Conservation (phyloP, 2,888 invertebrate species). For the Conomelus anceps region DNA sequence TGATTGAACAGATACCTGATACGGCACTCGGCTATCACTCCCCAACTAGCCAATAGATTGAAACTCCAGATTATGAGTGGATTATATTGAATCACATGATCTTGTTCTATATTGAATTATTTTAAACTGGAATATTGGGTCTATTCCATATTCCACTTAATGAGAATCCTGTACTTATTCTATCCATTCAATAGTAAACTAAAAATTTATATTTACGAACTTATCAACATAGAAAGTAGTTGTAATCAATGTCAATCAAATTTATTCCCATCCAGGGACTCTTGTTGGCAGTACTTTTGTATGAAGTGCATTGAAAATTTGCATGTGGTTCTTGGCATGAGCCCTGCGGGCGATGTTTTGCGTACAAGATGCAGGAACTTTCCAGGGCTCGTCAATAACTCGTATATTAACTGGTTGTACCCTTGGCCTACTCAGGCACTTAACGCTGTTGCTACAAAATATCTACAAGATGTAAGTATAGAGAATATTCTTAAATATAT, state of each 20-base stretch:
- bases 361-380: constrained; percentile 82
- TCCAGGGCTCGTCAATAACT: constrained; percentile 86
- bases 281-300: constrained; percentile 79
- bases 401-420: constrained; percentile 90
- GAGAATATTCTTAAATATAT: constrained; percentile 11
- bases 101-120: too few relatives aligned
- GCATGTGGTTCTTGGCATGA: constrained; percentile 87
- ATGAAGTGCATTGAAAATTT: constrained; percentile 72
- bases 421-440: constrained; percentile 90
- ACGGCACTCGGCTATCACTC: too few relatives aligned
- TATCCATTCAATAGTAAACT: too few relatives aligned
- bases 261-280: constrained; percentile 57
- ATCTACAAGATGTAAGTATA: constrained; percentile 65
- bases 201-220: too few relatives aligned
- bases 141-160: too few relatives aligned
- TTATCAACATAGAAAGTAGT: too few relatives aligned
- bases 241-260: neutral
- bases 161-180: too few relatives aligned
- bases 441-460: constrained; percentile 78
- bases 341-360: constrained; percentile 74
- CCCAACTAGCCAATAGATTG: too few relatives aligned
- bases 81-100: too few relatives aligned
- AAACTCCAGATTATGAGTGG: too few relatives aligned
- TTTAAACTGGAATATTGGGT: too few relatives aligned
- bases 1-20: too few relatives aligned